These are phyloP conservation scores for Oscheius sp. DNA, from an alignment of 2,888 invertebrate species.

Conservation along the genomic window DNA sequence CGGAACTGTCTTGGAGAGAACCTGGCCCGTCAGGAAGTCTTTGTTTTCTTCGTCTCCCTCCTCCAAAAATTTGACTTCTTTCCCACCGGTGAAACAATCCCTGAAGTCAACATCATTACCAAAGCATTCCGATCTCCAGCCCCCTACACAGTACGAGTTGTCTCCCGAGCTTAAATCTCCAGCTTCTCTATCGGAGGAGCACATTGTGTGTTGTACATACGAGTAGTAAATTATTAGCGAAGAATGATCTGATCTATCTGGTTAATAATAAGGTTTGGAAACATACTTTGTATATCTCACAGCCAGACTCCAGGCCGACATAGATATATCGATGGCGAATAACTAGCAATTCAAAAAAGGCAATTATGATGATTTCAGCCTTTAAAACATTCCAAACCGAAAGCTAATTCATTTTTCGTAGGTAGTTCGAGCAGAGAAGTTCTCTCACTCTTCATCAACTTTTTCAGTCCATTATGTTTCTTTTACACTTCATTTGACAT, in stretches of 20 bases:
- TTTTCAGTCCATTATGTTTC: no score
- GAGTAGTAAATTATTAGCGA: slow-evolving; percentile 7
- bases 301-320: no score
- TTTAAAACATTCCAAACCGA: no score
- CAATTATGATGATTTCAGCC: no score
- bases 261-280: no score
- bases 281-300: no score
- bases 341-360: no score
- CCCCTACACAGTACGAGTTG: slow-evolving; percentile 42
- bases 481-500: no score
- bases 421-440: not conserved
- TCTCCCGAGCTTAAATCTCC: slow-evolving; percentile 33
- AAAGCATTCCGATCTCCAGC: slow-evolving; percentile 50
- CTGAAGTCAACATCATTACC: slow-evolving; percentile 48
- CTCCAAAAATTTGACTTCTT: slow-evolving; percentile 46
- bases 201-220: not conserved
- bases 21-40: slow-evolving; percentile 51
- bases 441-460: not conserved
- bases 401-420: no score
- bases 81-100: slow-evolving; percentile 33
- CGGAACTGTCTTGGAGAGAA: slow-evolving; percentile 50
- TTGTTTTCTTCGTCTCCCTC: slow-evolving; percentile 51
- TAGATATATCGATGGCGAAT: no score
- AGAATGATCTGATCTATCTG: no score
- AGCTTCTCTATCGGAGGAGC: not conserved